Conservation (phyloP, 2,797 vertebrate genomes). For the Melanotaenia parkinsoni region DNA sequence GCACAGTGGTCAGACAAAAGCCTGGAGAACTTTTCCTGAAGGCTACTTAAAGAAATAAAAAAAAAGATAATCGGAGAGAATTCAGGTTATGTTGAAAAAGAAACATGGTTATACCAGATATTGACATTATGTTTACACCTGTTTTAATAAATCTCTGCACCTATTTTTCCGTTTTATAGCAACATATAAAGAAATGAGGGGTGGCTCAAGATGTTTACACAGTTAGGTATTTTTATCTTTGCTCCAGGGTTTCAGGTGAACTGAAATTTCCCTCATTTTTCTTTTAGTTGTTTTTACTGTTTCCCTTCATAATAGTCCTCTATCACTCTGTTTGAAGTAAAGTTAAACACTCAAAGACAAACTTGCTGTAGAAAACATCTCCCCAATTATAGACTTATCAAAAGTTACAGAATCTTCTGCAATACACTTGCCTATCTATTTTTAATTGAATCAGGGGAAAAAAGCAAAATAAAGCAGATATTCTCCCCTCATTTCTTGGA, state of each 20-base stretch:
- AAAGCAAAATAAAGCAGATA: slow-evolving; percentile 70
- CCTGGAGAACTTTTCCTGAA: background rate
- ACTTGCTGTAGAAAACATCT: slow-evolving; percentile 40
- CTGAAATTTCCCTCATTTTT: slow-evolving; percentile 16
- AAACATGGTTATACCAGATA: background rate
- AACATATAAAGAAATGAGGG: background rate
- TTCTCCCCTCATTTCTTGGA: slow-evolving; percentile 57
- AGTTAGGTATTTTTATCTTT: background rate
- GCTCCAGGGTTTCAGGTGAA: slow-evolving; percentile 28
- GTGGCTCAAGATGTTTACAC: background rate
- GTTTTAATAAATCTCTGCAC: background rate
- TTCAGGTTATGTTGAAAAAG: no score
- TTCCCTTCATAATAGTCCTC: slow-evolving; percentile 16
- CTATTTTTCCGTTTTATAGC: background rate
- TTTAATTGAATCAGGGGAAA: slow-evolving; percentile 77
- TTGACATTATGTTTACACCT: background rate
- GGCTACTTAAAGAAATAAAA: background rate
- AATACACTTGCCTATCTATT: slow-evolving; percentile 61
- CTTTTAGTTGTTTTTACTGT: background rate
- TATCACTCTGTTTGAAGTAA: slow-evolving; percentile 8
- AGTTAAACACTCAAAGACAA: slow-evolving; percentile 31
- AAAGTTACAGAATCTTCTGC: slow-evolving; percentile 60
- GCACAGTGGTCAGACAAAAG: background rate
- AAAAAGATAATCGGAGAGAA: no score
- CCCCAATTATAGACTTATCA: slow-evolving; percentile 71